These are phyloP conservation scores for Megalopta genalis DNA, from an alignment of 1,140 invertebrate genomes.

Conservation along the genomic window DNA sequence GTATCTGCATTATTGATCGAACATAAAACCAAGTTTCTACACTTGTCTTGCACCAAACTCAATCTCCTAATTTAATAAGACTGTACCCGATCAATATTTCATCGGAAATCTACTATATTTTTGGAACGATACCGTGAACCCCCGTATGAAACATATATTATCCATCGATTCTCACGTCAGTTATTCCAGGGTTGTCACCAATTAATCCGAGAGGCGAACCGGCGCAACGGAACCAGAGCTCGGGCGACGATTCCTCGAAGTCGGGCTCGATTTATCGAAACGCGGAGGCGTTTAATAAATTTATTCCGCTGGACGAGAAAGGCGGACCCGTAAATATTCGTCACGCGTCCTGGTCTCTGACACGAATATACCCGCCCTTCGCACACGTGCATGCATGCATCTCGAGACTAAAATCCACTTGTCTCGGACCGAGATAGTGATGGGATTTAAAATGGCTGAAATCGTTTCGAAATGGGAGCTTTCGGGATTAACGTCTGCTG, in stretches of 20 bases:
- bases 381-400: conserved; percentile 3
- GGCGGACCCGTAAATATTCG: conserved; percentile 43
- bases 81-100: background rate
- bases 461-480: too few relatives aligned
- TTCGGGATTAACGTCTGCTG: too few relatives aligned
- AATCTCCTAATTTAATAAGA: too few relatives aligned
- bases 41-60: too few relatives aligned
- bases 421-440: background rate
- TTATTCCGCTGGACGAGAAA: background rate
- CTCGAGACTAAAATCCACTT: conserved; percentile 44
- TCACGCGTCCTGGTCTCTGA: conserved; percentile 6
- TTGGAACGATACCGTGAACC: background rate
- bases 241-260: background rate
- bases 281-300: conserved; percentile 19
- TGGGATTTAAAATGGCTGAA: too few relatives aligned
- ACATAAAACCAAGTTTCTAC: too few relatives aligned
- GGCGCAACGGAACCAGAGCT: background rate
- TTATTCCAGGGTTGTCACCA: background rate
- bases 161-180: background rate
- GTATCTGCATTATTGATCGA: too few relatives aligned
- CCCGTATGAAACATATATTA: background rate
- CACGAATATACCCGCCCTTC: background rate
- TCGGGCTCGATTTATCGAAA: background rate
- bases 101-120: background rate
- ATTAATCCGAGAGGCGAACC: background rate